Percentiles rank a stretch among this genome's conserved stretches.
phyloP scores from a whole-genome alignment of 2,888 invertebrate genomes.

The Drosophila fulvimacula region DNA sequence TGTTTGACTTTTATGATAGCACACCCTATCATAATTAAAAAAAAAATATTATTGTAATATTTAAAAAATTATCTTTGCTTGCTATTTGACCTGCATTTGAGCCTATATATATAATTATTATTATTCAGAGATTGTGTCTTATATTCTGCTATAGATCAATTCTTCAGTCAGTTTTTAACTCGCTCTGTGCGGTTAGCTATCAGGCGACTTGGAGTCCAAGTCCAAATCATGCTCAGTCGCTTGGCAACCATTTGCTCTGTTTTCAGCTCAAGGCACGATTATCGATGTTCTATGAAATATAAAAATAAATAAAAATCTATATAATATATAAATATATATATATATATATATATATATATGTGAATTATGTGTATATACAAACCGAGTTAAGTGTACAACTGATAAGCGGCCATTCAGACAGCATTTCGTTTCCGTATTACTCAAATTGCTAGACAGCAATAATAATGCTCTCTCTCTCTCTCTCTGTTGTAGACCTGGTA shows the following conservation, averaged over 20 bases:
- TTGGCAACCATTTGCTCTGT: conserved; percentile 45
- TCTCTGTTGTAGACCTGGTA: conserved; percentile 88
- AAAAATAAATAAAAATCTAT: conserved; percentile 13
- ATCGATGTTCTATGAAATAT: conserved; percentile 33
- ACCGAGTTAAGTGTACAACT: conserved; percentile 16
- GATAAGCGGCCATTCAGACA: conserved; percentile 54
- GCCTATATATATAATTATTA: neutral
- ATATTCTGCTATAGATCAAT: neutral
- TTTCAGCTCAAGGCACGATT: conserved; percentile 46
- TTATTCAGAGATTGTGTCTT: neutral
- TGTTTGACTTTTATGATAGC: too few relatives aligned
- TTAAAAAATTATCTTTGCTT: neutral
- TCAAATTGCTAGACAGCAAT: conserved; percentile 9
- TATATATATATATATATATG: neutral
- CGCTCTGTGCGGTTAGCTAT: conserved; percentile 29
- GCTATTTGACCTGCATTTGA: conserved; percentile 3
- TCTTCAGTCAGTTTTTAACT: conserved; percentile 25
- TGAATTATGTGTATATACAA: conserved; percentile 4
- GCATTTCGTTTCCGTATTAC: conserved; percentile 49
- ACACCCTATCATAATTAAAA: too few relatives aligned
- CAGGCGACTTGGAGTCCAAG: conserved; percentile 46
- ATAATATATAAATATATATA: neutral
- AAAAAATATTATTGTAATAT: neutral
- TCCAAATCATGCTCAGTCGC: conserved; percentile 32
- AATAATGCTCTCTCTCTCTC: conserved; percentile 6